phyloP scores from a whole-genome alignment of 2,888 invertebrate genomes.

The Suillia variegata region DNA sequence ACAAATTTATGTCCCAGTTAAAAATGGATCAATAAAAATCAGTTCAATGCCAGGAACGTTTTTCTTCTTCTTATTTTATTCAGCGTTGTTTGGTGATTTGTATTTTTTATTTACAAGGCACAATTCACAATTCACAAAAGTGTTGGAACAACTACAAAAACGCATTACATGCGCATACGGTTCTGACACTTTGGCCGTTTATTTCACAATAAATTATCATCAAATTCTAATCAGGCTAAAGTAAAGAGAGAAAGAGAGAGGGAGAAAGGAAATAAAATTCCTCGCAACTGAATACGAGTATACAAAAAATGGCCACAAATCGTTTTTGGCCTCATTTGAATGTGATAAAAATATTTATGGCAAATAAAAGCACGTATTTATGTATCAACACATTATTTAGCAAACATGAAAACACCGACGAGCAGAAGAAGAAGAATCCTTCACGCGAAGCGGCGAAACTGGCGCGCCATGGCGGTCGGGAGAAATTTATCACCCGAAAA shows the following conservation, averaged over 20 bases:
- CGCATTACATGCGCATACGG: constrained; percentile 1
- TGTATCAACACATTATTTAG: constrained; percentile 3
- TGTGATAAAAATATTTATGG: constrained; percentile 29
- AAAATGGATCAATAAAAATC: too few relatives aligned
- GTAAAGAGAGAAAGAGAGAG: constrained; percentile 18
- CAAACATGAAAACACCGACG: background rate
- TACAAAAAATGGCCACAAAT: constrained; percentile 20
- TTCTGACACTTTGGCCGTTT: too few relatives aligned
- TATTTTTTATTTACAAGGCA: too few relatives aligned
- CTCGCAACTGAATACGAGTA: background rate
- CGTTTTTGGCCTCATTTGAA: constrained; percentile 22
- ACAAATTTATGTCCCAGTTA: too few relatives aligned
- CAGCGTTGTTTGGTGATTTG: too few relatives aligned
- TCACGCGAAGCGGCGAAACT: too few relatives aligned
- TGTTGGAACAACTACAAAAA: too few relatives aligned
- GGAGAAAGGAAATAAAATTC: too few relatives aligned
- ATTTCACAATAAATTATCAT: constrained; percentile 37
- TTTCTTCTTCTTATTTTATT: too few relatives aligned
- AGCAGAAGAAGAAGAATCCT: too few relatives aligned
- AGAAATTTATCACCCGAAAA: background rate
- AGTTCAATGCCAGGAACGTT: too few relatives aligned
- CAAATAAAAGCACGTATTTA: constrained; percentile 19
- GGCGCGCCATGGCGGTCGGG: background rate
- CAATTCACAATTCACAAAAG: too few relatives aligned
- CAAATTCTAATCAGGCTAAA: constrained; percentile 29